Evolutionary conservation across 2,113 vertebrate species (phyloP).

Genomic region (Apistogramma diplotaenia): DNA sequence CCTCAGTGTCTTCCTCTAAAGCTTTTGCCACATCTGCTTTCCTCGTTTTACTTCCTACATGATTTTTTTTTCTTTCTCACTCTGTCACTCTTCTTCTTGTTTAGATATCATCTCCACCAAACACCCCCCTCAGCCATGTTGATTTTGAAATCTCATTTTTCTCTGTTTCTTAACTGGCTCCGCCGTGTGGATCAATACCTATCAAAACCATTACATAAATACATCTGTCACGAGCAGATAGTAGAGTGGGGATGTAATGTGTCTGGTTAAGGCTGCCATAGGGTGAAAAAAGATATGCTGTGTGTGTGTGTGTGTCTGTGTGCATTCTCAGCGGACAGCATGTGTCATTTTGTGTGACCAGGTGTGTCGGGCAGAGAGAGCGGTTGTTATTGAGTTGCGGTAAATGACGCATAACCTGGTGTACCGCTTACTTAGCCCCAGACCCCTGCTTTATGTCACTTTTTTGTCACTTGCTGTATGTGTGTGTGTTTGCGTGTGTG

Average conservation of each 20-base stretch:
- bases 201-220: constrained; percentile 78
- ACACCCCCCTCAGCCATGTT: constrained; percentile 59
- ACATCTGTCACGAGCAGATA: constrained; percentile 78
- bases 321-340: constrained; percentile 47
- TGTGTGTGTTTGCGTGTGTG: neutral
- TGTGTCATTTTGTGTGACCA: constrained; percentile 65
- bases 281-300: constrained; percentile 55
- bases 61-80: neutral
- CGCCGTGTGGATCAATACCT: constrained; percentile 73
- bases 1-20: neutral
- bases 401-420: constrained; percentile 67
- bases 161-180: constrained; percentile 71
- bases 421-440: constrained; percentile 49
- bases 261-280: constrained; percentile 69
- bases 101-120: constrained; percentile 31
- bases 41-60: constrained; percentile 3
- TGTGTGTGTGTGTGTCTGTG: neutral
- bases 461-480: neutral
- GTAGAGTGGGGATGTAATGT: constrained; percentile 66
- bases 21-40: neutral
- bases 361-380: constrained; percentile 57
- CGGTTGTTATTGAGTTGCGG: constrained; percentile 65
- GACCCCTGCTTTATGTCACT: constrained; percentile 27
- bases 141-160: constrained; percentile 76
- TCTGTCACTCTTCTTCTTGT: constrained; percentile 52